Conservation (phyloP, 2,797 vertebrate genomes). For the Ctenochaetus hawaiiensis region DNA sequence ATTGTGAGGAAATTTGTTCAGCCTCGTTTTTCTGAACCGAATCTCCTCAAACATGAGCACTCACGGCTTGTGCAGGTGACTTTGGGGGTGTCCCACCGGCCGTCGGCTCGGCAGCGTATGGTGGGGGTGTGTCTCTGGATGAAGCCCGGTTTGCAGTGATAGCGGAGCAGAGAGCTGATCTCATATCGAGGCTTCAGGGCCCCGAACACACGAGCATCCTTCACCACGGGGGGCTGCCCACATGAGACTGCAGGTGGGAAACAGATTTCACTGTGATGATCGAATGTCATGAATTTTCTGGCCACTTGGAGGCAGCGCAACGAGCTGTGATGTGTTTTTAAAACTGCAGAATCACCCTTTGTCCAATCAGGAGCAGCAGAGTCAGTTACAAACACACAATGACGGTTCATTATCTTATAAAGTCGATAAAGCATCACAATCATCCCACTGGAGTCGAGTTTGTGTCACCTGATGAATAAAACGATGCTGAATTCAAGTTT, state of each 20-base stretch:
- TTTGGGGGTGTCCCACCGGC: constrained; percentile 93
- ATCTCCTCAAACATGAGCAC: constrained; percentile 58
- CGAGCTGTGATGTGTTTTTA: background rate
- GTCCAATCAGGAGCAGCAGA: too few relatives aligned
- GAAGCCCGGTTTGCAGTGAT: constrained; percentile 94
- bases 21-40: background rate
- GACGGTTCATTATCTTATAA: too few relatives aligned
- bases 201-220: constrained; percentile 92
- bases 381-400: too few relatives aligned
- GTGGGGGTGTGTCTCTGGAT: constrained; percentile 94
- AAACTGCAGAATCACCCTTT: too few relatives aligned
- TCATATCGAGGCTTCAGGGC: constrained; percentile 92
- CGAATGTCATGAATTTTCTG: background rate
- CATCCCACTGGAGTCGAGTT: too few relatives aligned
- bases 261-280: background rate
- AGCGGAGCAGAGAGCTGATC: constrained; percentile 93
- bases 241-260: constrained; percentile 62
- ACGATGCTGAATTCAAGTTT: too few relatives aligned
- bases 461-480: too few relatives aligned
- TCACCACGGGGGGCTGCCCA: constrained; percentile 90
- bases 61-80: constrained; percentile 94
- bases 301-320: background rate
- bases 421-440: too few relatives aligned
- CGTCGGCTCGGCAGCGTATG: constrained; percentile 91
- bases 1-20: background rate